phyloP scores from a whole-genome alignment of 2,797 vertebrate species.

The Falco naumanni region DNA sequence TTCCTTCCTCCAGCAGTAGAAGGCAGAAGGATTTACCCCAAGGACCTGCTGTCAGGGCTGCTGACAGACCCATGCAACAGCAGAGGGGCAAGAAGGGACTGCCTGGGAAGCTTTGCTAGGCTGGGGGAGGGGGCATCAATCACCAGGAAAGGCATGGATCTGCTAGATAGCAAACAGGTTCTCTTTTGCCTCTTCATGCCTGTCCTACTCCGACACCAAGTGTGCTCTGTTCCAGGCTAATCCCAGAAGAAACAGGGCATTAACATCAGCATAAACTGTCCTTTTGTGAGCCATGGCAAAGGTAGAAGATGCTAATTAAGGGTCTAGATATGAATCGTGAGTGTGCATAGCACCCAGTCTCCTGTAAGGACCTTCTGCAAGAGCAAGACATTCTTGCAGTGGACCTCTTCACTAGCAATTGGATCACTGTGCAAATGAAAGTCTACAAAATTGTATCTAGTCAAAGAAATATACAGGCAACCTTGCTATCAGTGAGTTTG shows the following conservation, averaged over 20 bases:
- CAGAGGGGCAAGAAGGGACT: neutral
- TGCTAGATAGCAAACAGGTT: neutral
- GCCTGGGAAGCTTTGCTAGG: neutral
- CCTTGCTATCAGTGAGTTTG: neutral
- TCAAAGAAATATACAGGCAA: neutral
- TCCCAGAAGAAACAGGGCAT: neutral
- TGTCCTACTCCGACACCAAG: neutral
- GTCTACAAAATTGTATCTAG: neutral
- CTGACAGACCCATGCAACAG: too few relatives aligned
- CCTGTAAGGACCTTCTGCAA: neutral
- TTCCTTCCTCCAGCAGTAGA: neutral
- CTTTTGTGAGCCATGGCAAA: neutral
- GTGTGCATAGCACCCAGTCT: neutral
- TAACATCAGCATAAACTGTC: neutral
- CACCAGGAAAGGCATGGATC: neutral
- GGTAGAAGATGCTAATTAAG: neutral
- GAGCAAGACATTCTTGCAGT: neutral
- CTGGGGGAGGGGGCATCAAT: neutral
- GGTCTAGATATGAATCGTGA: neutral
- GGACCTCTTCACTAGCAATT: neutral
- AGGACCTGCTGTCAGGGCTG: neutral
- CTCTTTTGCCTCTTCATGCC: neutral
- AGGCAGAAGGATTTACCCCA: neutral
- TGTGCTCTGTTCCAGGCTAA: neutral
- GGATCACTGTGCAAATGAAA: neutral